Evolutionary conservation across 2,888 invertebrate genomes (phyloP).

Genomic region (Ochlodes sylvanus): DNA sequence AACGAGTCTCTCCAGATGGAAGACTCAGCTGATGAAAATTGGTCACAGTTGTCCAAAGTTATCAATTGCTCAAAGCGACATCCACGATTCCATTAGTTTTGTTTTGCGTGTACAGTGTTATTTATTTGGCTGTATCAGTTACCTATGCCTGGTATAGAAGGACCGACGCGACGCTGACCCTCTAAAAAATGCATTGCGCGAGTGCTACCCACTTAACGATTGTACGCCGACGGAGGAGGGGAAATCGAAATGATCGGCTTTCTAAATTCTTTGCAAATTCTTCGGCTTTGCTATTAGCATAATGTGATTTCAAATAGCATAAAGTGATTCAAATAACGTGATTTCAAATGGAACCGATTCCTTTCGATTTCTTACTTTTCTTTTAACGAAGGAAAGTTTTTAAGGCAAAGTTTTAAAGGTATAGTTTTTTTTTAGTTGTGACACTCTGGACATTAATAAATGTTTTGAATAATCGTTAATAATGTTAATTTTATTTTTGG

Average conservation of each 20-base stretch:
- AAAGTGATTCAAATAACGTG: not conserved
- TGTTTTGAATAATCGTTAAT: no score
- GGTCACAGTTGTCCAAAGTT: no score
- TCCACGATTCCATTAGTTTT: no score
- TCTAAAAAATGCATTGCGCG: slow-evolving; percentile 20
- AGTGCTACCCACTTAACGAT: slow-evolving; percentile 4
- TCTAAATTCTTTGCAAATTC: no score
- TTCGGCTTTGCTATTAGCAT: slow-evolving; percentile 10
- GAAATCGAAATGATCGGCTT: slow-evolving; percentile 12
- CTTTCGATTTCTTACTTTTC: not conserved
- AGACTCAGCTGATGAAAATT: no score
- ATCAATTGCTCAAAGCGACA: no score
- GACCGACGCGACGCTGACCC: not conserved
- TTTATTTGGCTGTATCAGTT: not conserved
- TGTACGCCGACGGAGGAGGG: not conserved
- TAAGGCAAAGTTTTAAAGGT: not conserved
- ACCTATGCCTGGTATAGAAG: not conserved
- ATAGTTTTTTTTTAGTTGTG: no score
- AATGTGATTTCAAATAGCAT: slow-evolving; percentile 8
- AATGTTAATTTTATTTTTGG: no score
- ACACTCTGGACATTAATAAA: no score
- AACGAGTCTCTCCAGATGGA: no score
- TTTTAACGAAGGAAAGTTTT: not conserved
- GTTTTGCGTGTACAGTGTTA: no score
- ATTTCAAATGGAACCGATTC: slow-evolving; percentile 3